Evolutionary conservation across 1,140 invertebrate genomes (phyloP).

Genomic region (Ostrea edulis): DNA sequence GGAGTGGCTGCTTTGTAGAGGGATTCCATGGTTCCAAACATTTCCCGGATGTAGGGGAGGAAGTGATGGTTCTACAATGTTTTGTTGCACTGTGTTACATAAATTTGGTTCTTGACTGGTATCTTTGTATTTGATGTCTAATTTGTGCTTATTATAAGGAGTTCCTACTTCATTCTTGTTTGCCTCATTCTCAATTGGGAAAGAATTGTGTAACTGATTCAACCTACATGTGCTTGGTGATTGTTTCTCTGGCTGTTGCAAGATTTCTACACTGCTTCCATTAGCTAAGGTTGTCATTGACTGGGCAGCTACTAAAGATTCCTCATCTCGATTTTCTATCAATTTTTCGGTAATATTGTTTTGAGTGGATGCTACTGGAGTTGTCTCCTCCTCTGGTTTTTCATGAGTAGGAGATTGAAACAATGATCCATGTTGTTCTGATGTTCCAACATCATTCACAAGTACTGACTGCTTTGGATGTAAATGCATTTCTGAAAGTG

Average conservation of each 20-base stretch:
- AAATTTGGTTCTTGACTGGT: neutral
- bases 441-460: neutral
- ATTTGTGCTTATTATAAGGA: neutral
- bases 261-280: neutral
- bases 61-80: neutral
- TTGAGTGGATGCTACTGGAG: neutral
- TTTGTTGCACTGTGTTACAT: neutral
- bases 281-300: slow-evolving; percentile 51
- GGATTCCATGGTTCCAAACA: neutral
- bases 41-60: neutral
- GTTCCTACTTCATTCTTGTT: neutral
- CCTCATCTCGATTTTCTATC: slow-evolving; percentile 35
- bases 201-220: neutral
- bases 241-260: neutral
- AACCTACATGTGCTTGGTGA: neutral
- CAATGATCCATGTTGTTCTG: neutral
- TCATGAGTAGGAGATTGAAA: neutral
- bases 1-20: neutral
- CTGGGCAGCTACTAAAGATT: slow-evolving; percentile 52
- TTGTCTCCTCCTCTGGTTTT: neutral
- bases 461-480: no score
- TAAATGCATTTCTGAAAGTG: neutral
- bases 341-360: neutral
- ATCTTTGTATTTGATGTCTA: neutral
- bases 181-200: neutral